Evolutionary conservation across 2,888 invertebrate species (phyloP).

Genomic region (Drosophila kuntzei): DNA sequence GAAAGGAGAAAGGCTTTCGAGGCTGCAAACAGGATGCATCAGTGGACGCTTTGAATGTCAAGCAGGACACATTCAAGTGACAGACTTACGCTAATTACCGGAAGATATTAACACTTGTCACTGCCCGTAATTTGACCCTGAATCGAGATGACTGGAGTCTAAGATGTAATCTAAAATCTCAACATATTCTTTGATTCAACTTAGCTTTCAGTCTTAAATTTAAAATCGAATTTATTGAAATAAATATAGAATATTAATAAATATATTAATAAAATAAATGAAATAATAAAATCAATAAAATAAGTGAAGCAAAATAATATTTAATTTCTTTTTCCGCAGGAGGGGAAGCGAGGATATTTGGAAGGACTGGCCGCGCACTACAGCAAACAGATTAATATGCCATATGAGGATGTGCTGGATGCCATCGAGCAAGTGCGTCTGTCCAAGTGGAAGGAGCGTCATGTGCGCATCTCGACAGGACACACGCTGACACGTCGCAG

Average conservation of each 20-base stretch:
- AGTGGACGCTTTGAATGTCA: constrained; percentile 77
- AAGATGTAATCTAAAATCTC: neutral
- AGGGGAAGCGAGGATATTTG: constrained; percentile 93
- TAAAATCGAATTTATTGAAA: too few relatives aligned
- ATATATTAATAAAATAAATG: too few relatives aligned
- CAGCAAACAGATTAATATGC: constrained; percentile 94
- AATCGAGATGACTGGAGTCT: constrained; percentile 26
- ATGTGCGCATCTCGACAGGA: constrained; percentile 85
- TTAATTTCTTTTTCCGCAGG: constrained; percentile 86
- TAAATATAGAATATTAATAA: too few relatives aligned
- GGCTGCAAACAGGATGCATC: constrained; percentile 60
- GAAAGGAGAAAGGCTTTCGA: constrained; percentile 36
- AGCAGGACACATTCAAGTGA: constrained; percentile 68
- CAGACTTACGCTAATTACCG: constrained; percentile 79
- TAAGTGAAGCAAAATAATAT: too few relatives aligned
- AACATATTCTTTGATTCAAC: too few relatives aligned
- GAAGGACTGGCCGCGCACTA: constrained; percentile 94
- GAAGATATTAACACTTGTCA: constrained; percentile 82
- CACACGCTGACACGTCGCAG: constrained; percentile 82
- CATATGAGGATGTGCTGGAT: constrained; percentile 94
- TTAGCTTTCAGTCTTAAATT: too few relatives aligned
- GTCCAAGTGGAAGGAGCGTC: constrained; percentile 86
- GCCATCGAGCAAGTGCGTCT: constrained; percentile 93
- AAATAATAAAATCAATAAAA: too few relatives aligned
- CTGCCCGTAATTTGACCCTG: constrained; percentile 60